These are phyloP conservation scores for Drosophila greeni DNA, from an alignment of 2,888 invertebrate genomes.

Conservation along the genomic window DNA sequence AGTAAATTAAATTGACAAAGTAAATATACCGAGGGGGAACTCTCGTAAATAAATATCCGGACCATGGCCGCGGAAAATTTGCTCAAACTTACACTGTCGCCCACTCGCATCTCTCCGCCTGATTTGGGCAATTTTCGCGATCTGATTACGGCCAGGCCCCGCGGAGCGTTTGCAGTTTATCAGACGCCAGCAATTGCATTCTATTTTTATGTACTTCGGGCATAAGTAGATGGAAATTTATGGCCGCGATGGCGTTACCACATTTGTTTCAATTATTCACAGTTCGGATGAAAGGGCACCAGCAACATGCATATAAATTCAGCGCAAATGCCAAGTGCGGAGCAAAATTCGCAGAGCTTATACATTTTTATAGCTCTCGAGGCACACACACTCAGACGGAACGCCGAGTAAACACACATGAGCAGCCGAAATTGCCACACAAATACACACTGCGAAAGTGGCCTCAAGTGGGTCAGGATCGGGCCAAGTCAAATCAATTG, in stretches of 20 bases:
- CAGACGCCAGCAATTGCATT: slow-evolving; percentile 23
- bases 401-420: slow-evolving; percentile 45
- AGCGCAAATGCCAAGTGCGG: slow-evolving; percentile 16
- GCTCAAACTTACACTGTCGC: background rate
- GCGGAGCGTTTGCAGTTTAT: slow-evolving; percentile 14
- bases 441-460: slow-evolving; percentile 29
- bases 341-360: slow-evolving; percentile 15
- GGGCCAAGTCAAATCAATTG: slow-evolving; percentile 58
- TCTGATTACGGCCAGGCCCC: slow-evolving; percentile 3
- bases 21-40: slow-evolving; percentile 1
- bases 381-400: slow-evolving; percentile 7
- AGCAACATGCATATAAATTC: slow-evolving; percentile 42
- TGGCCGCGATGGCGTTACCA: slow-evolving; percentile 32
- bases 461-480: slow-evolving; percentile 49
- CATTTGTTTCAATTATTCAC: slow-evolving; percentile 57
- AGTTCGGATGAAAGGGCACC: slow-evolving; percentile 28
- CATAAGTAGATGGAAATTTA: slow-evolving; percentile 36
- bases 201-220: slow-evolving; percentile 8
- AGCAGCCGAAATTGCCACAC: slow-evolving; percentile 53
- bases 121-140: slow-evolving; percentile 6
- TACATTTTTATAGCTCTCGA: slow-evolving; percentile 50
- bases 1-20: slow-evolving; percentile 25
- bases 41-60: slow-evolving; percentile 14
- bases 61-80: slow-evolving; percentile 11
- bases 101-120: background rate